Conservation (phyloP, 2,797 vertebrate species). For the Numenius phaeopus region DNA sequence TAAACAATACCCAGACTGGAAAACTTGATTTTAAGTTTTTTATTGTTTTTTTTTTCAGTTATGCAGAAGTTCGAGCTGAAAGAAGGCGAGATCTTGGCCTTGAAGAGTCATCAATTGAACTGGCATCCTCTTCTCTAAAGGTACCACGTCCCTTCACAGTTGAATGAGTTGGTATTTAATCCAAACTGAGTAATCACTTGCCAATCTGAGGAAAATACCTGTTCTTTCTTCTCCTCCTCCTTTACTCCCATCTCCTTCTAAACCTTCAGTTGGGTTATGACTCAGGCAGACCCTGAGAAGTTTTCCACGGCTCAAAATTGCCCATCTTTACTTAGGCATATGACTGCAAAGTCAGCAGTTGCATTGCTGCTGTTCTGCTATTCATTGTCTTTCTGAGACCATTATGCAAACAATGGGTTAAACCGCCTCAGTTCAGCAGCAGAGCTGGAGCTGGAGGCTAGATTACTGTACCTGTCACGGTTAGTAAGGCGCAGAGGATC, state of each 20-base stretch:
- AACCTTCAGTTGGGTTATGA: neutral
- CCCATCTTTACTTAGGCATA: neutral
- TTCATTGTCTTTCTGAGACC: neutral
- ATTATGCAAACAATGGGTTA: fast-evolving
- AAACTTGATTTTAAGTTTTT: neutral
- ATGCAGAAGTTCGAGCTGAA: constrained; percentile 85
- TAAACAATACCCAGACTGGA: neutral
- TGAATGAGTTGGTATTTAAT: neutral
- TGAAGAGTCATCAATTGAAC: constrained; percentile 67
- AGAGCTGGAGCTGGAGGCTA: neutral
- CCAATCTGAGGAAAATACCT: neutral
- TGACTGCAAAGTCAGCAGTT: neutral
- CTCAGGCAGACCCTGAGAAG: neutral
- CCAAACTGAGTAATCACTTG: neutral
- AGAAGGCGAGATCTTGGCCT: constrained; percentile 83
- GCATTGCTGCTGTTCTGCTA: neutral
- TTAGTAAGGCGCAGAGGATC: neutral
- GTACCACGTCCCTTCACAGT: constrained; percentile 39
- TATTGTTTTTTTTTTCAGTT: constrained; percentile 67
- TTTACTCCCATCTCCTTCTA: neutral
- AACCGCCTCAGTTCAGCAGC: neutral
- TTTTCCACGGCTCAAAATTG: neutral
- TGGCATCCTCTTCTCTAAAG: constrained; percentile 47
- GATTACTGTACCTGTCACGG: neutral
- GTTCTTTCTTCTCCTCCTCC: neutral